These are phyloP conservation scores for Sanderia malayensis DNA, from an alignment of 30 jellyfish, hydroid and myxozoan genomes.

Conservation along the genomic window DNA sequence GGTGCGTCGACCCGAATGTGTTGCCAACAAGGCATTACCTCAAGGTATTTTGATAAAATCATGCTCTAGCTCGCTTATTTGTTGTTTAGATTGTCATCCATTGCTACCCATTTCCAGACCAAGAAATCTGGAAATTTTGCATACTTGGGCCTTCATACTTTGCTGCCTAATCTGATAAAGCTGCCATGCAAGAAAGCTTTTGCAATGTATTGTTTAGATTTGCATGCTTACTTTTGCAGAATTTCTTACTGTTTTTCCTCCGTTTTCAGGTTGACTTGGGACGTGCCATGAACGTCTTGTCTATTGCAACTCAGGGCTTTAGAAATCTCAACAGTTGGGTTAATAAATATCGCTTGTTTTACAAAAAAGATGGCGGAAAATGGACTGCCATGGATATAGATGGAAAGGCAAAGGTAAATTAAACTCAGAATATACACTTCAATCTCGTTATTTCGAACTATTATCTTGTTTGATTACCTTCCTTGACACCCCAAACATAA, in stretches of 20 bases:
- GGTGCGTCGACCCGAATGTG: constrained; percentile 52
- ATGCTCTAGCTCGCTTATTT: neutral
- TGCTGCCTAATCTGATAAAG: neutral
- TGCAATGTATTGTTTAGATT: neutral
- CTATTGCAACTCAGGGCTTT: constrained; percentile 69
- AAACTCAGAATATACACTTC: neutral
- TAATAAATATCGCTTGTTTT: constrained; percentile 24
- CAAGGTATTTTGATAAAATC: constrained; percentile 16
- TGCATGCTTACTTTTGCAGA: neutral
- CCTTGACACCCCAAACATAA: neutral
- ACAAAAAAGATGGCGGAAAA: constrained; percentile 18
- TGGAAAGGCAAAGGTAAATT: constrained; percentile 36
- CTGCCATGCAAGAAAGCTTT: neutral
- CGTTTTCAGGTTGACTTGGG: constrained; percentile 54
- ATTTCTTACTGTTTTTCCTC: too few species aligned
- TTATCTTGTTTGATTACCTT: neutral
- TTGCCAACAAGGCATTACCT: constrained; percentile 14
- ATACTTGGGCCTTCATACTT: neutral
- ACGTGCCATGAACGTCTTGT: constrained; percentile 33
- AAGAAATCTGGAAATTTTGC: neutral
- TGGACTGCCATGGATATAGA: constrained; percentile 34
- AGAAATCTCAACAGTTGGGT: constrained; percentile 57
- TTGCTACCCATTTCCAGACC: neutral
- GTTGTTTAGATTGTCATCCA: neutral
- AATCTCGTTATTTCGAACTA: neutral